Conservation (phyloP, 2,888 invertebrate species). For the Lasioglossum oenotherae region DNA sequence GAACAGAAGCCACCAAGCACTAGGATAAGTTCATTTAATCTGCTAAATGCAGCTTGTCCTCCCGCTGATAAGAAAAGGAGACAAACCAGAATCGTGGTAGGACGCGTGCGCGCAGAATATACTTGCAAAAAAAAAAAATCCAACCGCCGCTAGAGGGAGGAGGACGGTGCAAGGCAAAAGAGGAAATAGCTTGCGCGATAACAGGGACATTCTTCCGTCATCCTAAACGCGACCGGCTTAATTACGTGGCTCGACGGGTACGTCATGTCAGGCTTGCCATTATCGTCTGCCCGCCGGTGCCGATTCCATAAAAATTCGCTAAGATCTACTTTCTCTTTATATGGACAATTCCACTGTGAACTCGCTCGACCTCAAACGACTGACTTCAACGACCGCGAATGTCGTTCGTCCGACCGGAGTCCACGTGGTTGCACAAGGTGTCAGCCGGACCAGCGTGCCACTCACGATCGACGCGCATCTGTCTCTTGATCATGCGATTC, state of each 20-base stretch:
- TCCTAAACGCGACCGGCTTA: constrained; percentile 55
- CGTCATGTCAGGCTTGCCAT: constrained; percentile 29
- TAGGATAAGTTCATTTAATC: not conserved
- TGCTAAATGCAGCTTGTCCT: not conserved
- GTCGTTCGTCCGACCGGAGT: constrained; percentile 74
- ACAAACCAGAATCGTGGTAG: not conserved
- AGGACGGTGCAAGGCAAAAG: not conserved
- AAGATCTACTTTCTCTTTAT: constrained; percentile 73
- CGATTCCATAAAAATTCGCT: constrained; percentile 58
- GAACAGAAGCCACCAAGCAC: not conserved
- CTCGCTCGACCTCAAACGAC: constrained; percentile 81
- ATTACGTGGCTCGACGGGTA: constrained; percentile 40
- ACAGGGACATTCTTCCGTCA: constrained; percentile 50
- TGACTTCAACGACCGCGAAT: constrained; percentile 81
- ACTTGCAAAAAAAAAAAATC: not conserved
- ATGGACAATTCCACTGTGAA: constrained; percentile 76
- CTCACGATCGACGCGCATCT: constrained; percentile 6
- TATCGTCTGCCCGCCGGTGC: constrained; percentile 51
- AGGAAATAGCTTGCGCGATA: constrained; percentile 34
- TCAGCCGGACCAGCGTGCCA: constrained; percentile 50
- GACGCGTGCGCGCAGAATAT: not conserved
- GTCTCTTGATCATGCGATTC: not conserved
- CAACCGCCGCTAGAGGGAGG: constrained; percentile 7
- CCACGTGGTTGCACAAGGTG: constrained; percentile 72
- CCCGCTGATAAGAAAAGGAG: constrained; percentile 1